Evolutionary conservation across 2,797 vertebrate genomes (phyloP).

Genomic region (Eulemur rubriventer): DNA sequence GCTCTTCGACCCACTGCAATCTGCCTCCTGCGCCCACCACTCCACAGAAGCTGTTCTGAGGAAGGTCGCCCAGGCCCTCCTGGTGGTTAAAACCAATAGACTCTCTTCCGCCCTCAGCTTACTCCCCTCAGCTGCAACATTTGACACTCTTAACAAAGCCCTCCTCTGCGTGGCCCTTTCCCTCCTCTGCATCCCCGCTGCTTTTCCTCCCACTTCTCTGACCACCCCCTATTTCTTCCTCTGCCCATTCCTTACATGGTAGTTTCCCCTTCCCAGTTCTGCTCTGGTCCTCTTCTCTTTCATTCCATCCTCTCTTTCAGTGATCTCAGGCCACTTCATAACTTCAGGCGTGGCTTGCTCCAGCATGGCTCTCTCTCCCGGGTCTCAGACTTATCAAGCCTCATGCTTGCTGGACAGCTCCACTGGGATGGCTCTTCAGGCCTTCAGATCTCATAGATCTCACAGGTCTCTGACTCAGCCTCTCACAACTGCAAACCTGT

Average conservation of each 20-base stretch:
- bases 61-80: constrained; percentile 64
- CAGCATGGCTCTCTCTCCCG: neutral
- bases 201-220: constrained; percentile 59
- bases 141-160: constrained; percentile 47
- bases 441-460: neutral
- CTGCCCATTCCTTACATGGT: neutral
- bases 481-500: neutral
- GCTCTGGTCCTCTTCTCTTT: constrained; percentile 46
- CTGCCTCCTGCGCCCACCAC: constrained; percentile 65
- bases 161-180: constrained; percentile 30
- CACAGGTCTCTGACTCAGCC: neutral
- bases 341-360: neutral
- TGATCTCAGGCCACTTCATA: neutral
- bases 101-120: constrained; percentile 47
- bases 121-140: constrained; percentile 44
- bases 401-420: neutral
- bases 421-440: neutral
- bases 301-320: neutral
- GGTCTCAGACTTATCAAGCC: neutral
- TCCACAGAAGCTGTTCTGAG: constrained; percentile 57
- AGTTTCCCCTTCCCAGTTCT: constrained; percentile 29
- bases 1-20: constrained; percentile 72
- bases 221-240: constrained; percentile 19
- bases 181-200: constrained; percentile 52
- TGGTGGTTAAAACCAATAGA: constrained; percentile 63